Evolutionary conservation across 2,113 vertebrate species (phyloP).

Genomic region (Scomber japonicus): DNA sequence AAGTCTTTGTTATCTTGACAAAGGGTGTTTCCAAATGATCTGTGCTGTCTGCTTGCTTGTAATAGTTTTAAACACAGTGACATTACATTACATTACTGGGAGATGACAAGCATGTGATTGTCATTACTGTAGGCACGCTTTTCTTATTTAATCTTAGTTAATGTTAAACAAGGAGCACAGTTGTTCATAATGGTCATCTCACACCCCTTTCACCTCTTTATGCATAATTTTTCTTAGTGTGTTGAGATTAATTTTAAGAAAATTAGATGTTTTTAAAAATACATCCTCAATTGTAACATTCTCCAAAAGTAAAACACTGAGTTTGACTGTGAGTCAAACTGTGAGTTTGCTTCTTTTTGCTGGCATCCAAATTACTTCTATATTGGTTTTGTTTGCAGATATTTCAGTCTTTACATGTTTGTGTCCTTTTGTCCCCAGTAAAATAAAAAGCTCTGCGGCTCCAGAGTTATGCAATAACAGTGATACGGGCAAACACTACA

Average conservation of each 20-base stretch:
- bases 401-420: conserved; percentile 53
- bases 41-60: conserved; percentile 1
- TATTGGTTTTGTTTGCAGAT: conserved; percentile 6
- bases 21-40: not conserved
- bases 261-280: not conserved
- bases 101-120: conserved; percentile 26
- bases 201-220: not conserved
- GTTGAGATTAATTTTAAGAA: too few relatives aligned
- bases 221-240: not conserved
- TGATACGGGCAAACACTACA: conserved; percentile 59
- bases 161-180: conserved; percentile 11
- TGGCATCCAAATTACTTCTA: conserved; percentile 13
- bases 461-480: conserved; percentile 63
- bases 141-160: not conserved
- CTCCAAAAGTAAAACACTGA: conserved; percentile 7
- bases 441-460: conserved; percentile 62
- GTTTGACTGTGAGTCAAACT: not conserved
- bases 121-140: conserved; percentile 1
- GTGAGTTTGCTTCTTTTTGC: not conserved
- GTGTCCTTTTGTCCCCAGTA: conserved; percentile 67
- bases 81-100: conserved; percentile 1
- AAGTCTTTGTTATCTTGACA: conserved; percentile 1
- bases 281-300: not conserved
- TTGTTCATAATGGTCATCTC: conserved; percentile 3
- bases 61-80: not conserved